Percentiles rank a stretch among this genome's conserved stretches.
phyloP scores from a whole-genome alignment of 2,888 invertebrate genomes.

The Epistrophella euchroma region DNA sequence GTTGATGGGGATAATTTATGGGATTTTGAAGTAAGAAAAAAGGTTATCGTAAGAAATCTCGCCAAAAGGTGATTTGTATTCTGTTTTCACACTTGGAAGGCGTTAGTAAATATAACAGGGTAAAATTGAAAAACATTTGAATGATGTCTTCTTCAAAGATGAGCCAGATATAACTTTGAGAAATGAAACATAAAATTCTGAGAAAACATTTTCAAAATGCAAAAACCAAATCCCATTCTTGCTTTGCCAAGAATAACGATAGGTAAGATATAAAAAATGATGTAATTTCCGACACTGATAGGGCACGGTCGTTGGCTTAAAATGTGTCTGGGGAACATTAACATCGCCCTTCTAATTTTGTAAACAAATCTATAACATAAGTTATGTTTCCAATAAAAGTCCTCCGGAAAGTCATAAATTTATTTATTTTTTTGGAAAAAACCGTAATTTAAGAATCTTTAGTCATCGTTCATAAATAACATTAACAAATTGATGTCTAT shows the following conservation, averaged over 20 bases:
- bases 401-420: not conserved
- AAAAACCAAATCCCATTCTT: not conserved
- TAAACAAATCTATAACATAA: not conserved
- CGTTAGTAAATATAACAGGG: constrained; percentile 46
- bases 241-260: not conserved
- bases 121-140: constrained; percentile 13
- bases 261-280: constrained; percentile 30
- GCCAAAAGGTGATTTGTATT: constrained; percentile 69
- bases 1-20: constrained; percentile 65
- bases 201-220: constrained; percentile 5
- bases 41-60: constrained; percentile 56
- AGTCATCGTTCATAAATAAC: not conserved
- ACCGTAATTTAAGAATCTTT: not conserved
- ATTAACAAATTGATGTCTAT: not conserved
- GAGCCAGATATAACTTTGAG: constrained; percentile 16
- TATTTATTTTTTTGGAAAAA: not conserved
- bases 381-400: constrained; percentile 13
- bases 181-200: constrained; percentile 10
- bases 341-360: not conserved
- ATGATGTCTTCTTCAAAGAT: constrained; percentile 18
- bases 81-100: constrained; percentile 59
- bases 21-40: constrained; percentile 63
- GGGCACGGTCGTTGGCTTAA: constrained; percentile 25
- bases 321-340: constrained; percentile 26
- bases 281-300: constrained; percentile 32